Evolutionary conservation across 1,140 invertebrate genomes (phyloP).

Genomic region (Heliconius hermathena): DNA sequence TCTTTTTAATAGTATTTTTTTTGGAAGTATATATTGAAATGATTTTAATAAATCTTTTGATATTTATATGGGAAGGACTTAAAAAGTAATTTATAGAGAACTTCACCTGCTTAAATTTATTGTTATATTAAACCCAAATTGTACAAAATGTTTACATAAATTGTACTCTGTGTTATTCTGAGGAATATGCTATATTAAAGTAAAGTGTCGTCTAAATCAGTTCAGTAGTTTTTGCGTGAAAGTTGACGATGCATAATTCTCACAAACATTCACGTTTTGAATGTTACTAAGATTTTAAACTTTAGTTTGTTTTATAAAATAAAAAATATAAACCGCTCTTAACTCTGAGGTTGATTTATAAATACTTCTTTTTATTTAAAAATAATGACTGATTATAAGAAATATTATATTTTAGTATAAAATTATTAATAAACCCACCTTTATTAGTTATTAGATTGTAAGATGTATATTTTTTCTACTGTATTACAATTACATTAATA

Average conservation of each 20-base stretch:
- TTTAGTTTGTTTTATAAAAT: too few species aligned
- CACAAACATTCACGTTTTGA: too few species aligned
- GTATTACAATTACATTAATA: constrained; percentile 1
- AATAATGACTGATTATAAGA: neutral
- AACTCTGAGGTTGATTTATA: too few species aligned
- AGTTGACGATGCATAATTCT: too few species aligned
- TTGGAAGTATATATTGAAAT: too few species aligned
- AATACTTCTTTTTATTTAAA: neutral
- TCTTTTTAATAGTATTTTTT: constrained; percentile 17
- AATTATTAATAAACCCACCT: constrained; percentile 15
- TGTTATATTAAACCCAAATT: too few species aligned
- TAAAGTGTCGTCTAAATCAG: too few species aligned
- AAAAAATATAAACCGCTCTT: too few species aligned
- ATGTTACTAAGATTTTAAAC: too few species aligned
- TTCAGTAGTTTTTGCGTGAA: too few species aligned
- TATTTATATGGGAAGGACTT: neutral
- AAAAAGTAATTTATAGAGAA: neutral
- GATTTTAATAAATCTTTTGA: neutral
- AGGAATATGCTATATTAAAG: too few species aligned
- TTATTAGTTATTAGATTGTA: constrained; percentile 1
- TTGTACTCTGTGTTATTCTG: neutral
- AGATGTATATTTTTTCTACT: constrained; percentile 26
- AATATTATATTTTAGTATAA: neutral
- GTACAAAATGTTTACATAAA: neutral
- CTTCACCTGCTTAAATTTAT: too few species aligned